These are phyloP conservation scores for Hydropsyche tenuis DNA, from an alignment of 1,140 invertebrate genomes.

Conservation along the genomic window DNA sequence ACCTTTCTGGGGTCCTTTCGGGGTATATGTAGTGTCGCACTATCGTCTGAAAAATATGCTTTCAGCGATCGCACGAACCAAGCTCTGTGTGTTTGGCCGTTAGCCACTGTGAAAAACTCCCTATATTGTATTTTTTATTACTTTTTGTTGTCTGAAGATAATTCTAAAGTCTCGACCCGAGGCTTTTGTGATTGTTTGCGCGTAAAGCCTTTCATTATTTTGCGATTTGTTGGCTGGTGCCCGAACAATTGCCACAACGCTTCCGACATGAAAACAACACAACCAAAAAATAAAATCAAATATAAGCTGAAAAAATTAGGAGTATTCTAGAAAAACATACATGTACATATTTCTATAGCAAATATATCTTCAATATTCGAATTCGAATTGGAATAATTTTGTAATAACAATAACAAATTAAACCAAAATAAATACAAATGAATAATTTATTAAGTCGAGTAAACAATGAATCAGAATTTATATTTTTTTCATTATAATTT, in stretches of 20 bases:
- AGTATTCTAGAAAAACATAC: too few species aligned
- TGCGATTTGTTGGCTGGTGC: conserved; percentile 1
- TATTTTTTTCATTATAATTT: too few species aligned
- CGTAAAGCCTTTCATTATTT: conserved; percentile 20
- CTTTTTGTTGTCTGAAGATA: conserved; percentile 1
- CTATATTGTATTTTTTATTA: not conserved
- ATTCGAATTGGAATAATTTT: too few species aligned
- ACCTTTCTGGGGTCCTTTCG: not conserved
- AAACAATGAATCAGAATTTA: too few species aligned
- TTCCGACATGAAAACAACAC: conserved; percentile 2
- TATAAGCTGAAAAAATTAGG: too few species aligned
- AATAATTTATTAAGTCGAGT: too few species aligned
- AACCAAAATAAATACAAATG: too few species aligned
- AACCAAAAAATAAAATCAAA: too few species aligned
- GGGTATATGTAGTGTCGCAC: not conserved
- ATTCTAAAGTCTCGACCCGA: conserved; percentile 8
- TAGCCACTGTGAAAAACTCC: not conserved
- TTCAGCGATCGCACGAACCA: not conserved
- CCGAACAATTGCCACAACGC: not conserved
- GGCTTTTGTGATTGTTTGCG: conserved; percentile 8
- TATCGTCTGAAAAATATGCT: not conserved
- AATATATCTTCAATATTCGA: too few species aligned
- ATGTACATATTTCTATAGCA: too few species aligned
- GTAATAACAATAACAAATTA: too few species aligned
- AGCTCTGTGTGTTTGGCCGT: not conserved